A percentile compares a stretch with the other conserved stretches of the same genome.
phyloP scores from a whole-genome alignment of 1,140 invertebrate species.

The Antheraea pernyi region DNA sequence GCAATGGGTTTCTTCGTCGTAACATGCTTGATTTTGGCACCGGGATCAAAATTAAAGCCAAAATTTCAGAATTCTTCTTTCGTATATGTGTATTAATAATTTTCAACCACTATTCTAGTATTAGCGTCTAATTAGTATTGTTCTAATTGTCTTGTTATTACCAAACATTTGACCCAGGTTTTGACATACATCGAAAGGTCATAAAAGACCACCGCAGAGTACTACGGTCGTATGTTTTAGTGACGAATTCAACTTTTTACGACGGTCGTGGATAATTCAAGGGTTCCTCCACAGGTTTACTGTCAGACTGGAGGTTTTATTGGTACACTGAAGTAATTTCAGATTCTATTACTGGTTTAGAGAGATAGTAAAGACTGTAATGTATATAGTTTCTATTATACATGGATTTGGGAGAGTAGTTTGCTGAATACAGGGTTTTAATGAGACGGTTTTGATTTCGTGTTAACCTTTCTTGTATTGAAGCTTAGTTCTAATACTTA shows the following conservation, averaged over 20 bases:
- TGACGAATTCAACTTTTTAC: slow-evolving; percentile 29
- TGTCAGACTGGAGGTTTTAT: slow-evolving; percentile 32
- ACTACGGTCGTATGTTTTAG: slow-evolving; percentile 4
- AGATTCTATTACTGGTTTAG: slow-evolving; percentile 29
- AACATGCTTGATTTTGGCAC: too few species aligned
- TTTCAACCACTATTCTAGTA: too few species aligned
- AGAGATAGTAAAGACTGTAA: slow-evolving; percentile 1
- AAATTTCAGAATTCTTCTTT: too few species aligned
- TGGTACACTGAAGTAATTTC: slow-evolving; percentile 32
- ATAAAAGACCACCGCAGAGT: neutral
- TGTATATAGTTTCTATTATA: neutral
- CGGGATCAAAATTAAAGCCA: too few species aligned
- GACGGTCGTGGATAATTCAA: slow-evolving; percentile 41
- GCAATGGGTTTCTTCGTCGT: too few species aligned
- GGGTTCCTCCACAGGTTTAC: slow-evolving; percentile 32
- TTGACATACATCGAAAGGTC: neutral
- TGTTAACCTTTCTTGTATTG: too few species aligned
- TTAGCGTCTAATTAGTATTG: neutral
- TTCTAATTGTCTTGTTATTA: neutral
- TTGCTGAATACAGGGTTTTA: neutral
- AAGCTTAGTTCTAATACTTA: too few species aligned
- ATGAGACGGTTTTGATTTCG: neutral
- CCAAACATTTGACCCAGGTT: neutral
- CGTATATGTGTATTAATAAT: too few species aligned
- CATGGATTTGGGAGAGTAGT: neutral